These are phyloP conservation scores for Paratrypauchen microcephalus DNA, from an alignment of 2,797 vertebrate species.

Conservation along the genomic window DNA sequence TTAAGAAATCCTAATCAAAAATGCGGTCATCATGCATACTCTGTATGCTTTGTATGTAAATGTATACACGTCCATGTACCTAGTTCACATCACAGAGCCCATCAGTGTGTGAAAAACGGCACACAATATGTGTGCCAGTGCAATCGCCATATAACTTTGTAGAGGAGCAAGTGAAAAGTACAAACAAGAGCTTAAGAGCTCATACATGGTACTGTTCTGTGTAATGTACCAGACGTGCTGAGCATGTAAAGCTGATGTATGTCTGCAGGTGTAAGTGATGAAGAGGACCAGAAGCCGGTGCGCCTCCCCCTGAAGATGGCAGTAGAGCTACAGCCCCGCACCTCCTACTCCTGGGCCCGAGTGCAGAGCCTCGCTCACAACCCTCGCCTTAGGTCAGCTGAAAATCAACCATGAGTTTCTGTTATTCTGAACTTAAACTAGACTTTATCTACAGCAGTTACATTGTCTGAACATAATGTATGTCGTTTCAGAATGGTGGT, in stretches of 20 bases:
- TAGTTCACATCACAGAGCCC: too few relatives aligned
- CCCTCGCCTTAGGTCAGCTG: slow-evolving; percentile 90
- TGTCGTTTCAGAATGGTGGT: slow-evolving; percentile 89
- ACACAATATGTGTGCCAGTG: slow-evolving; percentile 34
- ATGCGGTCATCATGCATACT: slow-evolving; percentile 14
- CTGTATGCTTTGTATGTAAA: too few relatives aligned
- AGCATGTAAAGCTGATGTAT: neutral
- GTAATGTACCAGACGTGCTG: neutral
- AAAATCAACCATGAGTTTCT: neutral
- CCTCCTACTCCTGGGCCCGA: slow-evolving; percentile 93
- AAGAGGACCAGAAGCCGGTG: slow-evolving; percentile 98
- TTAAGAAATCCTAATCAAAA: neutral
- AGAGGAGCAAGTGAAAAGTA: slow-evolving; percentile 43
- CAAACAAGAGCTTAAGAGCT: slow-evolving; percentile 7
- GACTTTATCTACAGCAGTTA: neutral
- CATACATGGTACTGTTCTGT: neutral
- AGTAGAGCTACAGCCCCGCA: slow-evolving; percentile 93
- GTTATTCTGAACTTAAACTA: neutral
- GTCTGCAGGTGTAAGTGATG: slow-evolving; percentile 89
- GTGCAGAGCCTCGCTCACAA: slow-evolving; percentile 98
- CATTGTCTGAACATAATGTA: slow-evolving; percentile 3
- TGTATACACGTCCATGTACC: too few relatives aligned
- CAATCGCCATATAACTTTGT: slow-evolving; percentile 65
- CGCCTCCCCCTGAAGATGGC: slow-evolving; percentile 93
- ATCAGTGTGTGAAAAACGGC: too few relatives aligned